These are phyloP conservation scores for Macrocentrus cingulum DNA, from an alignment of 1,140 invertebrate genomes.

Conservation along the genomic window DNA sequence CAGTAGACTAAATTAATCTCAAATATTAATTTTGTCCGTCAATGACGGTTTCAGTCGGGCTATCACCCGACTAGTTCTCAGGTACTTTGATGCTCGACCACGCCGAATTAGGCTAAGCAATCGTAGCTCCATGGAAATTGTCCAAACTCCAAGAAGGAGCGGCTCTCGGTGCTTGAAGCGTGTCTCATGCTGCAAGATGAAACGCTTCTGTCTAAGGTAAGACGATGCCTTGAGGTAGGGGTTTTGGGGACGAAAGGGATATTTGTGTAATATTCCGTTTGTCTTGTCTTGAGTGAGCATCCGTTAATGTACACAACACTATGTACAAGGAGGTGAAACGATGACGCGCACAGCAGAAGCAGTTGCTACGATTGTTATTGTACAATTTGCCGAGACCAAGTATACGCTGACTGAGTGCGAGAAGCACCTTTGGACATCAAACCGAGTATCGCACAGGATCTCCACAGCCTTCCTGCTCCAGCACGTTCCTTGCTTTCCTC, in stretches of 20 bases:
- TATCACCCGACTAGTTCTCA: background rate
- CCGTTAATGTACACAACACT: conserved; percentile 59
- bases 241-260: conserved; percentile 25
- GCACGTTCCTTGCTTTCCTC: conserved; percentile 10
- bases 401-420: conserved; percentile 42
- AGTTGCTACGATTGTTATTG: conserved; percentile 58
- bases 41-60: background rate
- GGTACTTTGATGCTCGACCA: conserved; percentile 47
- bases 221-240: conserved; percentile 5
- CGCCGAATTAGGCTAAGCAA: conserved; percentile 56
- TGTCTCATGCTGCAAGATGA: conserved; percentile 30
- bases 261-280: conserved; percentile 62
- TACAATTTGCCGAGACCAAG: conserved; percentile 59
- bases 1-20: background rate
- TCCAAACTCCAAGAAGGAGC: conserved; percentile 48
- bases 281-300: conserved; percentile 57
- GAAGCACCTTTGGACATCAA: conserved; percentile 60
- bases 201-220: conserved; percentile 1
- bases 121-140: conserved; percentile 49
- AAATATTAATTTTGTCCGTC: too few species aligned
- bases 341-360: conserved; percentile 34
- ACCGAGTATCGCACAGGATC: conserved; percentile 43
- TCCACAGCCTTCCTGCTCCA: conserved; percentile 2
- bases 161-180: conserved; percentile 42
- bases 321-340: conserved; percentile 23